These are phyloP conservation scores for Pammene fasciana DNA, from an alignment of 2,888 invertebrate species.

Conservation along the genomic window DNA sequence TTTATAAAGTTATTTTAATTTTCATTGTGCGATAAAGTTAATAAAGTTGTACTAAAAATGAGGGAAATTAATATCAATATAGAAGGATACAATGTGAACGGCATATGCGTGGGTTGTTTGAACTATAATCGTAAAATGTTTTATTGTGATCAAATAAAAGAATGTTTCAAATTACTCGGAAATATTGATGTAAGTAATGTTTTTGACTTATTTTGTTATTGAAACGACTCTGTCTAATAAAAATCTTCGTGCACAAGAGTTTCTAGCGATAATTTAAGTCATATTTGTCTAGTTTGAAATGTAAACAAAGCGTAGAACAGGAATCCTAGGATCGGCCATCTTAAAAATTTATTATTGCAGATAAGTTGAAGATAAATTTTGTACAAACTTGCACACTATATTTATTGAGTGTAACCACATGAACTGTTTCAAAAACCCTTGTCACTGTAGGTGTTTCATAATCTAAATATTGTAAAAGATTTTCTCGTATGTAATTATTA, in stretches of 20 bases:
- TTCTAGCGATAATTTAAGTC: conserved; percentile 46
- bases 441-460: too few species aligned
- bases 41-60: conserved; percentile 55
- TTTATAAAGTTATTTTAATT: conserved; percentile 56
- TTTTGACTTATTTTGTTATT: conserved; percentile 5
- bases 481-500: too few species aligned
- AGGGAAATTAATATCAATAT: conserved; percentile 78
- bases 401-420: too few species aligned
- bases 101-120: conserved; percentile 76
- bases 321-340: conserved; percentile 66
- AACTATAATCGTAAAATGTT: conserved; percentile 75
- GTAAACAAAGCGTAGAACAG: conserved; percentile 65
- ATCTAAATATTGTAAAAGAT: too few species aligned
- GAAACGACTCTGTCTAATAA: conserved; percentile 2
- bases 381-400: not conserved
- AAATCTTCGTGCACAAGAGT: conserved; percentile 3
- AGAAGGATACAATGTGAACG: conserved; percentile 78
- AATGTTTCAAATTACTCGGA: conserved; percentile 66
- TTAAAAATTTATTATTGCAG: conserved; percentile 23
- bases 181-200: conserved; percentile 71
- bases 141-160: conserved; percentile 60
- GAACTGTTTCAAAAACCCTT: too few species aligned
- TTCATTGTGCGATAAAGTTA: conserved; percentile 18
- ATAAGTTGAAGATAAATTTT: not conserved
- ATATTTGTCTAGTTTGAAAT: conserved; percentile 47